A percentile compares a stretch with the other conserved stretches of the same genome.
Conservation (phyloP, 2,797 vertebrate genomes). For the Gymnoscopelus microlampas region DNA sequence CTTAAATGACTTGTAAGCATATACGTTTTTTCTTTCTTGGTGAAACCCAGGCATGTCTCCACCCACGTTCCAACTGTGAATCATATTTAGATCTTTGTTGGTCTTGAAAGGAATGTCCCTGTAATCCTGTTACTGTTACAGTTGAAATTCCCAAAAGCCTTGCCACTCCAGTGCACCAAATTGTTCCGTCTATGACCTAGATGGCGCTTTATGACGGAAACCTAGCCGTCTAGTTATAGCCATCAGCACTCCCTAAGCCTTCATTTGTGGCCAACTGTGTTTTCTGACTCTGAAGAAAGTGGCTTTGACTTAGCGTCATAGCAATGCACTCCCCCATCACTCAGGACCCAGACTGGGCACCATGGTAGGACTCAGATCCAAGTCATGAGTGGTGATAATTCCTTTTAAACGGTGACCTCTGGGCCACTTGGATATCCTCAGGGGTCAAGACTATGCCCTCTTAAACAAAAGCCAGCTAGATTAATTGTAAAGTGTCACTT, state of each 20-base stretch:
- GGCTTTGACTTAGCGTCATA: constrained; percentile 50
- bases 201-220: not conserved
- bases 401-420: constrained; percentile 27
- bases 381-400: constrained; percentile 54
- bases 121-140: too few species aligned
- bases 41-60: too few species aligned
- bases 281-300: constrained; percentile 35
- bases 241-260: not conserved
- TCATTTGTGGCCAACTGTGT: constrained; percentile 9
- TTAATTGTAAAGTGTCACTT: constrained; percentile 5
- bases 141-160: too few species aligned
- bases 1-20: too few species aligned
- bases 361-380: constrained; percentile 49
- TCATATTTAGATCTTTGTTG: too few species aligned
- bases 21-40: too few species aligned
- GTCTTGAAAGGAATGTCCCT: too few species aligned
- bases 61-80: too few species aligned
- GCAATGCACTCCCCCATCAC: constrained; percentile 34
- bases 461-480: constrained; percentile 13
- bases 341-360: constrained; percentile 21
- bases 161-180: too few species aligned
- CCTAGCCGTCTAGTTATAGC: not conserved
- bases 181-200: not conserved
- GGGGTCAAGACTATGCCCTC: constrained; percentile 13
- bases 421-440: constrained; percentile 8